Evolutionary conservation across 2,888 invertebrate species (phyloP).

Genomic region (Cataglyphis altisquamis): DNA sequence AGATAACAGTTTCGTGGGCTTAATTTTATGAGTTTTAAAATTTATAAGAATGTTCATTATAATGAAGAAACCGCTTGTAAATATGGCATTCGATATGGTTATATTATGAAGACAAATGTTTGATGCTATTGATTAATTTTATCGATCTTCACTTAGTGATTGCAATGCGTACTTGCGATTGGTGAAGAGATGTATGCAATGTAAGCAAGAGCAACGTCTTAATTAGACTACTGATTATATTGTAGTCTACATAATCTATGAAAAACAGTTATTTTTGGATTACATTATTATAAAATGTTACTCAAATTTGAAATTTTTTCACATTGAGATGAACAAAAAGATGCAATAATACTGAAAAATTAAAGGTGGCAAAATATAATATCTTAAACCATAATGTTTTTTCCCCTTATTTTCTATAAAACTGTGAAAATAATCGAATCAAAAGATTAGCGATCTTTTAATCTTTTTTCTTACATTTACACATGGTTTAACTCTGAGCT

Average conservation of each 20-base stretch:
- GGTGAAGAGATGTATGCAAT: constrained; percentile 24
- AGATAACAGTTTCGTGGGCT: neutral
- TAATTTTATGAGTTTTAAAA: neutral
- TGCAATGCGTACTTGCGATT: constrained; percentile 36
- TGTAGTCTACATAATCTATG: neutral
- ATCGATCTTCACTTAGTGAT: constrained; percentile 36
- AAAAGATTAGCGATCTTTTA: neutral
- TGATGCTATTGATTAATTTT: constrained; percentile 40
- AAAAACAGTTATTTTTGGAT: neutral
- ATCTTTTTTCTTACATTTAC: constrained; percentile 11
- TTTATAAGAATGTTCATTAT: neutral
- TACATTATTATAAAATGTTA: constrained; percentile 13
- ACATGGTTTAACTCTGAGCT: neutral
- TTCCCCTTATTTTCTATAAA: neutral
- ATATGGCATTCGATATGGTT: neutral
- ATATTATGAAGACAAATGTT: constrained; percentile 37
- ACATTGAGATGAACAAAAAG: neutral
- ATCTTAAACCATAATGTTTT: neutral
- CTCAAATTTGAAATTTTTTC: neutral
- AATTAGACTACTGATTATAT: constrained; percentile 43
- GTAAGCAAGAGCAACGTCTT: constrained; percentile 32
- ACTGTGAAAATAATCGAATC: neutral
- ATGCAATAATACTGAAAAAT: neutral
- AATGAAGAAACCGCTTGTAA: neutral
- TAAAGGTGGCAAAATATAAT: neutral